phyloP scores from a whole-genome alignment of 2,888 invertebrate species.

The Tetropium fuscum region DNA sequence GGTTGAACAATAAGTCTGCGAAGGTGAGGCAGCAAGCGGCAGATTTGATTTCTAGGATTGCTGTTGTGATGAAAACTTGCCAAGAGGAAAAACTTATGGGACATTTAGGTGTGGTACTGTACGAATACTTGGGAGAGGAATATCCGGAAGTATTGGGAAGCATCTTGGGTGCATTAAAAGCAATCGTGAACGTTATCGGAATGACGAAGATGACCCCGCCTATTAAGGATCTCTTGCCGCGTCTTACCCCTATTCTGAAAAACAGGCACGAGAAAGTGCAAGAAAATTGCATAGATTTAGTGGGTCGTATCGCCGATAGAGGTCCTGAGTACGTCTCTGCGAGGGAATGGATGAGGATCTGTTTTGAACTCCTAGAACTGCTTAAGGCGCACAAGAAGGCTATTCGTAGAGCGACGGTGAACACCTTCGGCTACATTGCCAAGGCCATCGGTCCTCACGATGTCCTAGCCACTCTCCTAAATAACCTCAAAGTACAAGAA shows the following conservation, averaged over 20 bases:
- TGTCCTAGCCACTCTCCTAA: constrained; percentile 96
- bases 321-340: constrained; percentile 99
- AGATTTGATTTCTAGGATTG: constrained; percentile 97
- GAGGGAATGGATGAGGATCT: constrained; percentile 99
- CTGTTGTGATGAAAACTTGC: constrained; percentile 99
- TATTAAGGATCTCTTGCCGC: constrained; percentile 96
- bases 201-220: constrained; percentile 99
- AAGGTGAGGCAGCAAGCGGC: constrained; percentile 99
- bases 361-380: constrained; percentile 96
- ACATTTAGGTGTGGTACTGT: constrained; percentile 98
- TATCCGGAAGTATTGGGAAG: constrained; percentile 99
- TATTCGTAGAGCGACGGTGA: constrained; percentile 97
- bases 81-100: constrained; percentile 99
- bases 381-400: constrained; percentile 99
- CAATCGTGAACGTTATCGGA: constrained; percentile 99
- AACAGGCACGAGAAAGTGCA: constrained; percentile 94
- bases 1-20: constrained; percentile 99
- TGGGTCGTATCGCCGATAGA: constrained; percentile 98
- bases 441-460: constrained; percentile 99
- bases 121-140: constrained; percentile 99
- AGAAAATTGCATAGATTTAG: constrained; percentile 99
- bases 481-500: constrained; percentile 99
- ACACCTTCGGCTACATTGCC: constrained; percentile 99
- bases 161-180: constrained; percentile 98
- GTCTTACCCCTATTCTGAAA: constrained; percentile 97